These are phyloP conservation scores for Rhopalosiphum padi DNA, from an alignment of 1,140 invertebrate species.

Conservation along the genomic window DNA sequence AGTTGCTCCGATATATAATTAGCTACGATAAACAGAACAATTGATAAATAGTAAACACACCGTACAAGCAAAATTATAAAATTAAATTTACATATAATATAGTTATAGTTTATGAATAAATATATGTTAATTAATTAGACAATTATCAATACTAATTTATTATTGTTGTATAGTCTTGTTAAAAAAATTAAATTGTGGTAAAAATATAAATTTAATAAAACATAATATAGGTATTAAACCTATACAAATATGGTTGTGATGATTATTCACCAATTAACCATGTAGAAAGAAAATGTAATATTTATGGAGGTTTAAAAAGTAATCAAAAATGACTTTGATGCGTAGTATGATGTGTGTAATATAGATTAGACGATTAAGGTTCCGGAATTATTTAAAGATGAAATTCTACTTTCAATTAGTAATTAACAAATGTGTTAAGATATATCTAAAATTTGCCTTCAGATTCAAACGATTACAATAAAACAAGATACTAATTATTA, in stretches of 20 bases:
- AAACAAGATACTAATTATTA: neutral
- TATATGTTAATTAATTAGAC: neutral
- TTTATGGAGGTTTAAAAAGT: neutral
- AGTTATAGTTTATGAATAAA: no score
- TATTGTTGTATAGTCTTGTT: neutral
- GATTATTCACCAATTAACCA: neutral
- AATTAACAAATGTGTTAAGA: neutral
- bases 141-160: neutral
- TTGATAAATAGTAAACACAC: neutral
- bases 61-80: neutral
- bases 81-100: neutral
- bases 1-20: neutral
- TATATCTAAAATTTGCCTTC: neutral
- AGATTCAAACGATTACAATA: neutral
- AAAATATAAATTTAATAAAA: neutral
- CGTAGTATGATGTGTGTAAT: neutral
- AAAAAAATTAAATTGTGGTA: neutral
- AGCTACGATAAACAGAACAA: neutral
- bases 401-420: neutral
- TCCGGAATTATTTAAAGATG: neutral
- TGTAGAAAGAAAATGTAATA: neutral
- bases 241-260: neutral
- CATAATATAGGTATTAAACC: neutral
- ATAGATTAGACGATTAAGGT: neutral
- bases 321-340: neutral